phyloP scores from a whole-genome alignment of 2,888 invertebrate species.

The Drepanosiphum platanoidis region DNA sequence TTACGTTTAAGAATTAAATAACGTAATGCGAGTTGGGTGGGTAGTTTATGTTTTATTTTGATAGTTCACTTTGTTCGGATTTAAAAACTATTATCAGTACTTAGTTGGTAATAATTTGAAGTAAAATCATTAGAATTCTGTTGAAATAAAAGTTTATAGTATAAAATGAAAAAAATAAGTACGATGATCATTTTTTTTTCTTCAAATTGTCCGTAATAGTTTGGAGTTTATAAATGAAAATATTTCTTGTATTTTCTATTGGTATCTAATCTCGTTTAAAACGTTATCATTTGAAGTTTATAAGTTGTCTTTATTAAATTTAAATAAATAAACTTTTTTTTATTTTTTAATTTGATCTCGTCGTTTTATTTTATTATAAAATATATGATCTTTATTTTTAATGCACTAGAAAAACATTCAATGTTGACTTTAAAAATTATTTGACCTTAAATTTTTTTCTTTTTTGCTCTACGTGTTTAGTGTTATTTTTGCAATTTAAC shows the following conservation, averaged over 20 bases:
- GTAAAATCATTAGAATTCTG: no score
- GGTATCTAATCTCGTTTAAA: neutral
- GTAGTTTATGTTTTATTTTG: no score
- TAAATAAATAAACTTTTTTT: neutral
- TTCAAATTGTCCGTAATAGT: neutral
- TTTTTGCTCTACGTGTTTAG: neutral
- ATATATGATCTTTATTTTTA: neutral
- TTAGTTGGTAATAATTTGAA: no score
- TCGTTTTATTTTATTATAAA: neutral
- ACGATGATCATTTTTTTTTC: no score
- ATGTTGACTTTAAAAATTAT: neutral
- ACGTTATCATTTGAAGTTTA: neutral
- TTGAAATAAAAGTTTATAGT: no score
- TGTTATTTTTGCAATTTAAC: neutral
- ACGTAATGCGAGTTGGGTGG: no score
- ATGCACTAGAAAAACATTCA: neutral
- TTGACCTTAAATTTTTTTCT: neutral
- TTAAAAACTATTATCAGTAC: no score
- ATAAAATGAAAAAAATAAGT: no score
- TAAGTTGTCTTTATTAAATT: neutral
- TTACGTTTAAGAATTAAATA: no score
- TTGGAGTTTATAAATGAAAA: neutral
- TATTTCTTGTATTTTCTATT: neutral
- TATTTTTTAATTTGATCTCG: neutral
- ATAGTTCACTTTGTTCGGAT: no score